phyloP scores from a whole-genome alignment of 2,113 vertebrate genomes.

The Phodopus roborovskii region DNA sequence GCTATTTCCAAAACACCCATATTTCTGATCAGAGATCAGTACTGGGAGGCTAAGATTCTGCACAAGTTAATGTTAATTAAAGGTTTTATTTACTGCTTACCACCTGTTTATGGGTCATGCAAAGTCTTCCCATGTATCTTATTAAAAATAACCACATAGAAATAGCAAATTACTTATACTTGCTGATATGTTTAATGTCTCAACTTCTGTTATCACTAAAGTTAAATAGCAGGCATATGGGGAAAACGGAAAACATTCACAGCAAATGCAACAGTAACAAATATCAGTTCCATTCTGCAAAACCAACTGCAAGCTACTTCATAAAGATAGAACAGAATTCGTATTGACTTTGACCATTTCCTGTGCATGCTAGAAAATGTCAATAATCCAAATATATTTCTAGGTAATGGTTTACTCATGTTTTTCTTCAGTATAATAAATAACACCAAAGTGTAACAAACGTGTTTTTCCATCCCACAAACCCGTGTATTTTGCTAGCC shows the following conservation, averaged over 20 bases:
- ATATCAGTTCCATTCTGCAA: not conserved
- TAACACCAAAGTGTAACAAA: not conserved
- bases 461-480: not conserved
- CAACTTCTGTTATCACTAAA: not conserved
- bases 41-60: not conserved
- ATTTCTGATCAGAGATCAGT: not conserved
- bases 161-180: not conserved
- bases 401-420: not conserved
- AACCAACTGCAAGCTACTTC: not conserved
- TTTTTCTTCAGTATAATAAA: not conserved
- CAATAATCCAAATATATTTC: not conserved
- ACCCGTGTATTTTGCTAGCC: not conserved
- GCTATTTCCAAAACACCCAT: not conserved
- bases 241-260: not conserved
- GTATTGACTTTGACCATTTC: not conserved
- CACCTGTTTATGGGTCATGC: not conserved
- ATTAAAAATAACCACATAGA: not conserved
- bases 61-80: not conserved
- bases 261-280: not conserved
- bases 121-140: not conserved
- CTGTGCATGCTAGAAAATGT: not conserved
- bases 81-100: not conserved
- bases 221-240: not conserved
- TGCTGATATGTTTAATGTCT: not conserved
- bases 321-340: not conserved